Percentiles rank a stretch among this genome's conserved stretches.
Evolutionary conservation across 2,797 vertebrate genomes (phyloP).

Genomic region (Phalloptychus januarius): DNA sequence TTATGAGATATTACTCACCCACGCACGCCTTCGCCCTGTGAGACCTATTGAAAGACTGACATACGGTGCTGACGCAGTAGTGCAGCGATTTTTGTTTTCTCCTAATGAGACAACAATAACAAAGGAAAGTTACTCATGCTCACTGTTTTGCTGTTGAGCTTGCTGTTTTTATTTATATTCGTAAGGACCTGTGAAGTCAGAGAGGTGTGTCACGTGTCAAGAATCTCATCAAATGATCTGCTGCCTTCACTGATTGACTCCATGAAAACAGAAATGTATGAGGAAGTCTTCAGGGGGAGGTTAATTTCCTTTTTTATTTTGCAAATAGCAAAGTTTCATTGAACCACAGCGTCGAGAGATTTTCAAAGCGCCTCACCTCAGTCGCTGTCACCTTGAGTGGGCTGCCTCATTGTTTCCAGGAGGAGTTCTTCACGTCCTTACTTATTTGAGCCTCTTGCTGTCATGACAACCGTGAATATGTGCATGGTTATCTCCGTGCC

Average conservation of each 20-base stretch:
- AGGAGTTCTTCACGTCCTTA: constrained; percentile 28
- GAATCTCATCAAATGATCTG: constrained; percentile 13
- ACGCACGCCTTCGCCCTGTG: neutral
- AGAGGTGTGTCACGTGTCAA: constrained; percentile 10
- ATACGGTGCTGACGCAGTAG: neutral
- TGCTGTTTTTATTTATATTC: constrained; percentile 9
- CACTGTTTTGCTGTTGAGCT: neutral
- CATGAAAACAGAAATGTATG: constrained; percentile 16
- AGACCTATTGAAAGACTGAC: neutral
- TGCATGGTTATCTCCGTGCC: constrained; percentile 13
- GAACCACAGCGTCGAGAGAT: neutral
- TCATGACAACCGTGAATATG: constrained; percentile 67
- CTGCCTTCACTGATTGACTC: constrained; percentile 16
- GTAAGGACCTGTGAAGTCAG: neutral
- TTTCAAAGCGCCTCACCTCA: constrained; percentile 31
- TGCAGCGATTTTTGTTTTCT: neutral
- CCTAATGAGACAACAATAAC: constrained; percentile 2
- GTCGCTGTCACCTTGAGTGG: constrained; percentile 51
- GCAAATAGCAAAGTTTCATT: constrained; percentile 8
- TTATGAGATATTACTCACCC: neutral
- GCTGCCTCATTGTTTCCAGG: constrained; percentile 20
- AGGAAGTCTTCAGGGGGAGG: constrained; percentile 5
- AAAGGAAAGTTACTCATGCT: neutral
- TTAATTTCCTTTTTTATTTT: neutral
- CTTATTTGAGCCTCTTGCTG: constrained; percentile 39